phyloP scores from a whole-genome alignment of 1,140 invertebrate species.

The Atta colombica region DNA sequence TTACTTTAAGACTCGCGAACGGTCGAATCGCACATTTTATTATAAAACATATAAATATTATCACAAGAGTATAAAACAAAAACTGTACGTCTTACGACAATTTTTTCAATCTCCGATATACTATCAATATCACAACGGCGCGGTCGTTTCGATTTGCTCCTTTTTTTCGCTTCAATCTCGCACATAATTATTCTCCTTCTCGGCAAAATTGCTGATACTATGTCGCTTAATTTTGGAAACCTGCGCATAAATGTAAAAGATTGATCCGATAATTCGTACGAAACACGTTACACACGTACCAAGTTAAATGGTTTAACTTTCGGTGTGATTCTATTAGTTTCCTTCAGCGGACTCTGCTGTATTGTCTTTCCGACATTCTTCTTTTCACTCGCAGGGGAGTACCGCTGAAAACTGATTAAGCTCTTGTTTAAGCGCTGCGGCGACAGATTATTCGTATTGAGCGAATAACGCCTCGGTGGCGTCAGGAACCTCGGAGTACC shows the following conservation, averaged over 20 bases:
- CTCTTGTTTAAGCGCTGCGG: conserved; percentile 51
- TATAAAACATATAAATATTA: conserved; percentile 63
- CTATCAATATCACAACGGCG: conserved; percentile 29
- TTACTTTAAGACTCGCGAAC: background rate
- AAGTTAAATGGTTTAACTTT: conserved; percentile 77
- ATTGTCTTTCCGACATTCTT: conserved; percentile 4
- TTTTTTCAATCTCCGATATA: background rate
- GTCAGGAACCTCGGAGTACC: conserved; percentile 67
- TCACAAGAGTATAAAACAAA: conserved; percentile 47
- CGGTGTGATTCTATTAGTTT: conserved; percentile 66
- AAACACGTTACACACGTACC: conserved; percentile 63
- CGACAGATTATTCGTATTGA: conserved; percentile 48
- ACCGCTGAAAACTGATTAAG: conserved; percentile 41
- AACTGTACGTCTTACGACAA: conserved; percentile 4
- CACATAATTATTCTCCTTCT: conserved; percentile 74
- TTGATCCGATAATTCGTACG: background rate
- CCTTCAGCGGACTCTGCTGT: conserved; percentile 73
- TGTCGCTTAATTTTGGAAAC: conserved; percentile 70
- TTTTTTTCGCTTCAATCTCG: conserved; percentile 1
- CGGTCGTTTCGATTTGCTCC: conserved; percentile 6
- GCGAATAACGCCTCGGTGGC: conserved; percentile 54
- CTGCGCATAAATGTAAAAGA: conserved; percentile 58
- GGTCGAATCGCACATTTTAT: conserved; percentile 58
- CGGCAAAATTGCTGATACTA: conserved; percentile 39
- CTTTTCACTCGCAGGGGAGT: conserved; percentile 46